These are phyloP conservation scores for Hippopotamus amphibius DNA, from an alignment of 2,113 vertebrate species.

Conservation along the genomic window DNA sequence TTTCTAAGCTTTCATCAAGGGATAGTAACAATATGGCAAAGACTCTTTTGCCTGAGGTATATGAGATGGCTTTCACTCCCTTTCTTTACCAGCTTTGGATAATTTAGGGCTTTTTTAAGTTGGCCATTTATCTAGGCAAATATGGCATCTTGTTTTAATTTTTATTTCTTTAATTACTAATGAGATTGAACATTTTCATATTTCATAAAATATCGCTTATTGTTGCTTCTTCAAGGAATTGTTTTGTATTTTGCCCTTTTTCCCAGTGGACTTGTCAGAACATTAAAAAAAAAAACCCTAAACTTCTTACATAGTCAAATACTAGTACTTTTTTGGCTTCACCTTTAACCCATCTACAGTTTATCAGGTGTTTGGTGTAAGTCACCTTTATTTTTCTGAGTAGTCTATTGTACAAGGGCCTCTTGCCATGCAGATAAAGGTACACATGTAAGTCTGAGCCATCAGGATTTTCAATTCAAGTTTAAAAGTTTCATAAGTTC, in stretches of 20 bases:
- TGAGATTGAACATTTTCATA: not conserved
- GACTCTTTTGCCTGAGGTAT: not conserved
- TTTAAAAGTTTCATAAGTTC: not conserved
- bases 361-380: not conserved
- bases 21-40: not conserved
- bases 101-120: not conserved
- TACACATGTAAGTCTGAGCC: not conserved
- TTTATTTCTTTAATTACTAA: not conserved
- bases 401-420: not conserved
- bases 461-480: not conserved
- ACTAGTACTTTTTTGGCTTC: not conserved
- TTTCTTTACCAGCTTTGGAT: not conserved
- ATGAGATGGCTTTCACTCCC: not conserved
- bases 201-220: not conserved
- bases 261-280: not conserved
- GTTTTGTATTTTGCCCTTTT: conserved; percentile 1
- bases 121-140: not conserved
- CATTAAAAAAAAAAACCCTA: not conserved
- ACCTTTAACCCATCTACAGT: not conserved
- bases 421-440: not conserved
- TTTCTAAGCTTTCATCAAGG: not conserved
- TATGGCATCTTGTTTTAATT: not conserved
- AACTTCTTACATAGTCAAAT: not conserved
- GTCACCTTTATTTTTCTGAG: not conserved
- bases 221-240: not conserved